These are phyloP conservation scores for Temnothorax rugatulus DNA, from an alignment of 2,888 invertebrate genomes.

Conservation along the genomic window DNA sequence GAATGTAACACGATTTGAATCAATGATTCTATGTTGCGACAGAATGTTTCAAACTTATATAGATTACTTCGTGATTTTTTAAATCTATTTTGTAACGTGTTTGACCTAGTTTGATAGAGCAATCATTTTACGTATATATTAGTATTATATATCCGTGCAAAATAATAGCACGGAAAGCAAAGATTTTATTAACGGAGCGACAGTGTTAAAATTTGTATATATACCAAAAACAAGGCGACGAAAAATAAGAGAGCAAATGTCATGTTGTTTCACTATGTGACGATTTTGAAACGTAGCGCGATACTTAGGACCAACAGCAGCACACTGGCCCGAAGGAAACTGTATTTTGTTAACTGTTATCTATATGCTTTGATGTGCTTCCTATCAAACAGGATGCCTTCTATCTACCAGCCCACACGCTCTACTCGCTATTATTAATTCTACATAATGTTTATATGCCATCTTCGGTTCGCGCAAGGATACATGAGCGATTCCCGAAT, in stretches of 20 bases:
- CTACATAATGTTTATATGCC: constrained; percentile 70
- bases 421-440: constrained; percentile 81
- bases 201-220: constrained; percentile 54
- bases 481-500: constrained; percentile 55
- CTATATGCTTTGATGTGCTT: constrained; percentile 77
- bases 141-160: neutral
- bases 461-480: constrained; percentile 56
- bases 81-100: neutral
- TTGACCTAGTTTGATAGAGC: neutral
- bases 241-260: constrained; percentile 62
- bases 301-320: constrained; percentile 69
- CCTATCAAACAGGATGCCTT: constrained; percentile 83
- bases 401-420: constrained; percentile 82
- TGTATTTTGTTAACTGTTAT: constrained; percentile 82
- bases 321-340: constrained; percentile 78
- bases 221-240: constrained; percentile 72
- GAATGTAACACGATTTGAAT: constrained; percentile 45
- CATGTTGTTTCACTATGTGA: constrained; percentile 70
- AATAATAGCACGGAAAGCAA: neutral
- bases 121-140: neutral
- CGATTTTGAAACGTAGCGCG: constrained; percentile 62
- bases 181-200: neutral
- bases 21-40: constrained; percentile 17
- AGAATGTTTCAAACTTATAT: neutral
- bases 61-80: neutral